Evolutionary conservation across 2,797 vertebrate species (phyloP).

Genomic region (Kryptopterus vitreolus): DNA sequence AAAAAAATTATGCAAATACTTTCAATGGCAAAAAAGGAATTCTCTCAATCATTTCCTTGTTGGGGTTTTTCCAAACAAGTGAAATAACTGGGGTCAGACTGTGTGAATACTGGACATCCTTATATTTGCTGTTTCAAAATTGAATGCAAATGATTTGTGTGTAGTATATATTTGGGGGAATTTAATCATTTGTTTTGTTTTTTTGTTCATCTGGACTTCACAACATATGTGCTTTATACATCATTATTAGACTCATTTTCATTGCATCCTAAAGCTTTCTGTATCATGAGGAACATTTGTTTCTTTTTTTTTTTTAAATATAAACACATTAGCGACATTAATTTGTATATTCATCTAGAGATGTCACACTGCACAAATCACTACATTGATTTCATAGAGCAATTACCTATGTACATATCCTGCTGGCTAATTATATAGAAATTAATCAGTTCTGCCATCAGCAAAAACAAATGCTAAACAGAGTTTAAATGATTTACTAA

Average conservation of each 20-base stretch:
- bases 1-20: neutral
- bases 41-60: neutral
- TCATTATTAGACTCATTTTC: neutral
- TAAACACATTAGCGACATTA: neutral
- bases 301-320: neutral
- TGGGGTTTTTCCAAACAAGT: neutral
- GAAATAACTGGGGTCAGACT: neutral
- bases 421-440: neutral
- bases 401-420: neutral
- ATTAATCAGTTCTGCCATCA: neutral
- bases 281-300: neutral
- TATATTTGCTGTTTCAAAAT: neutral
- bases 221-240: neutral
- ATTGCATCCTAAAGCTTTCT: neutral
- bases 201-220: neutral
- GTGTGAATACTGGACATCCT: neutral
- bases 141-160: neutral
- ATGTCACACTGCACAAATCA: neutral
- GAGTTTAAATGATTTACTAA: neutral
- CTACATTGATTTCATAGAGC: neutral
- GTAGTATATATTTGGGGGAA: neutral
- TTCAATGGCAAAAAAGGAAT: conserved; percentile 6
- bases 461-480: neutral
- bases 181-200: neutral
- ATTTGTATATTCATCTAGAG: neutral